Evolutionary conservation across 2,888 invertebrate genomes (phyloP).

Genomic region (Lycia hirtaria): DNA sequence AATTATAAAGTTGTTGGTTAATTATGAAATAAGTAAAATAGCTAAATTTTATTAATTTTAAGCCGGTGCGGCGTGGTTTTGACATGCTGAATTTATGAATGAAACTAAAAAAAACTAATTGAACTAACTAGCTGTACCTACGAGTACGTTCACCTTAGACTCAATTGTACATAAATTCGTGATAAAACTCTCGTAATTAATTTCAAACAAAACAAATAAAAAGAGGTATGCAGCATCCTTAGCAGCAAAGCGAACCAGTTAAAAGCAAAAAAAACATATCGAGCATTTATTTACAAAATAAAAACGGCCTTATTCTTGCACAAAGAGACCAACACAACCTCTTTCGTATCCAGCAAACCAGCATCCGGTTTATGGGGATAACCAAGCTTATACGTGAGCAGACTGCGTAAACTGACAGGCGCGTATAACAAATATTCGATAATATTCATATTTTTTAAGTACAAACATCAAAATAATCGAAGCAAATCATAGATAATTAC

Average conservation of each 20-base stretch:
- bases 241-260: constrained; percentile 29
- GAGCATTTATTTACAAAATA: constrained; percentile 50
- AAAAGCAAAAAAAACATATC: constrained; percentile 28
- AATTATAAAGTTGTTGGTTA: too few species aligned
- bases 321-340: constrained; percentile 53
- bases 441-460: background rate
- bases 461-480: background rate
- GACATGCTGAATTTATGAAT: too few species aligned
- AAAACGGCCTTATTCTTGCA: constrained; percentile 49
- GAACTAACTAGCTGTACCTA: too few species aligned
- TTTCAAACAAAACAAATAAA: constrained; percentile 1
- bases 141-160: background rate
- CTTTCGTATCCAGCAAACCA: constrained; percentile 22
- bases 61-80: too few species aligned
- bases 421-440: constrained; percentile 45
- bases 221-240: constrained; percentile 1
- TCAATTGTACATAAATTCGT: background rate
- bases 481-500: background rate
- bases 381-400: constrained; percentile 65
- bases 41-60: too few species aligned
- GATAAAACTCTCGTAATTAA: background rate
- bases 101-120: too few species aligned
- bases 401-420: constrained; percentile 63
- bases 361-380: constrained; percentile 76
- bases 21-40: too few species aligned